phyloP scores from a whole-genome alignment of 2,797 vertebrate genomes.

The Microcaecilia unicolor region DNA sequence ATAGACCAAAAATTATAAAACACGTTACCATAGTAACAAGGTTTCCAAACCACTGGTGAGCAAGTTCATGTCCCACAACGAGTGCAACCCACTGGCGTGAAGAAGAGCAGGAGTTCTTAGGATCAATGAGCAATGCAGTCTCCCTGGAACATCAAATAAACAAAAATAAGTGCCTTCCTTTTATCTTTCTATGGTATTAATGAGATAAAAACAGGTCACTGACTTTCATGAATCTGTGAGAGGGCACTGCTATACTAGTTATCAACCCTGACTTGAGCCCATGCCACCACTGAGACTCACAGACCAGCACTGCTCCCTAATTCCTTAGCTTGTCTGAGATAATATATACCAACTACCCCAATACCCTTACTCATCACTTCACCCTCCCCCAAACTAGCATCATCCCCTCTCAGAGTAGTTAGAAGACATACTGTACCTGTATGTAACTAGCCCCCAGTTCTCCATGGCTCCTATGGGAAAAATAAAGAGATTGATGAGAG shows the following conservation, averaged over 20 bases:
- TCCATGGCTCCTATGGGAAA: conserved; percentile 95
- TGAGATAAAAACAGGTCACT: too few relatives aligned
- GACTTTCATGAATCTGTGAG: too few relatives aligned
- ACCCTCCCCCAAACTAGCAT: too few relatives aligned
- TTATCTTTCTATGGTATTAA: too few relatives aligned
- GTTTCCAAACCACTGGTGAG: conserved; percentile 98
- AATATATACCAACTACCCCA: too few relatives aligned
- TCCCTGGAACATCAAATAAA: conserved; percentile 66
- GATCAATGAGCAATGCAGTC: conserved; percentile 94
- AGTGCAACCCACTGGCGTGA: conserved; percentile 97
- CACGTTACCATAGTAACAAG: conserved; percentile 92
- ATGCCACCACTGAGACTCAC: too few relatives aligned
- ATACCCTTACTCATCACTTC: too few relatives aligned
- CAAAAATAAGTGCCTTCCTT: not conserved
- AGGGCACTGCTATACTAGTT: too few relatives aligned
- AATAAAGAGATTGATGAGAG: conserved; percentile 51
- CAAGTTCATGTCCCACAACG: conserved; percentile 94
- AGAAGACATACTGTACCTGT: conserved; percentile 72
- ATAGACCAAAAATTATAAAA: not conserved
- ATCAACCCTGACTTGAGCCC: too few relatives aligned
- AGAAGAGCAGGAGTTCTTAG: conserved; percentile 93
- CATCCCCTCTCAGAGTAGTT: too few relatives aligned
- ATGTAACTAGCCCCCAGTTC: conserved; percentile 99
- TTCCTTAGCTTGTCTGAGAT: too few relatives aligned
- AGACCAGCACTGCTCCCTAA: too few relatives aligned